Conservation (phyloP, 2,888 invertebrate genomes). For the Penaeus monodon region DNA sequence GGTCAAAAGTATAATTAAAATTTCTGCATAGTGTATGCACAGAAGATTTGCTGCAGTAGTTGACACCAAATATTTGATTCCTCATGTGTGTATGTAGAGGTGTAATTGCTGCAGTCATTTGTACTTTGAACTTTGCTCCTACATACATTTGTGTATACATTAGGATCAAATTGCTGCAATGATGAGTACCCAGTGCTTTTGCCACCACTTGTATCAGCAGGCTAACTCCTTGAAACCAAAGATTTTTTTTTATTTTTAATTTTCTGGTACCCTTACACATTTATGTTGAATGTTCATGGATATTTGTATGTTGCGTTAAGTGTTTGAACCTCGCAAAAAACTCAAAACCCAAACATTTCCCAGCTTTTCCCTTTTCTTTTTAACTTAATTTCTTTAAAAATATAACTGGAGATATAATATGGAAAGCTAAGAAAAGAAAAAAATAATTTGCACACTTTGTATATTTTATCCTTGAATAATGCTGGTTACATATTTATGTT, state of each 20-base stretch:
- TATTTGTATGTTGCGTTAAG: constrained; percentile 53
- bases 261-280: constrained; percentile 49
- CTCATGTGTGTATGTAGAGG: constrained; percentile 21
- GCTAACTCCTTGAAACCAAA: constrained; percentile 53
- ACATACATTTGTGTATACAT: constrained; percentile 22
- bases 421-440: background rate
- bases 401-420: constrained; percentile 54
- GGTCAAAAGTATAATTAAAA: background rate
- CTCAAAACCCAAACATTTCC: constrained; percentile 46
- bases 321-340: constrained; percentile 57
- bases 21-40: background rate
- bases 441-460: too few relatives aligned
- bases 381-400: constrained; percentile 47
- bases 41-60: constrained; percentile 7
- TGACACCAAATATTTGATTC: background rate
- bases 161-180: constrained; percentile 30
- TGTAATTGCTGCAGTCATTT: constrained; percentile 17
- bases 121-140: background rate
- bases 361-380: constrained; percentile 50
- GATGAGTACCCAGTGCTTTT: constrained; percentile 20
- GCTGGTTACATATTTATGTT: too few relatives aligned
- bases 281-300: constrained; percentile 25
- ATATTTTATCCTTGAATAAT: too few relatives aligned
- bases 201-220: constrained; percentile 51
- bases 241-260: constrained; percentile 37